Percentiles rank a stretch among this genome's conserved stretches.
These are phyloP conservation scores for Lithobates pipiens DNA, from an alignment of 2,797 vertebrate genomes.

Conservation along the genomic window DNA sequence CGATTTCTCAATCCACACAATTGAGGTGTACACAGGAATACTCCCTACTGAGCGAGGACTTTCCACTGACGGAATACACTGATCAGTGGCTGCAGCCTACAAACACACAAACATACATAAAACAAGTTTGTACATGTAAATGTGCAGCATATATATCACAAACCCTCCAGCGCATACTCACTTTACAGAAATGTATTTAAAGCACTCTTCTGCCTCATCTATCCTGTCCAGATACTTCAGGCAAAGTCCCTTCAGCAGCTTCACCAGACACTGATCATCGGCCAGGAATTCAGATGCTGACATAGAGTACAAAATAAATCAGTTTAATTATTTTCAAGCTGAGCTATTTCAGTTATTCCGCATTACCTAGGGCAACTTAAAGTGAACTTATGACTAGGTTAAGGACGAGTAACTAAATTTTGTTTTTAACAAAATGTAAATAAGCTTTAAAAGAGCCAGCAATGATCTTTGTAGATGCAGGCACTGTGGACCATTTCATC, in stretches of 20 bases:
- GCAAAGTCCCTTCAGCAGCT: constrained; percentile 92
- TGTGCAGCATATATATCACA: neutral
- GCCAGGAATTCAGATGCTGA: constrained; percentile 85
- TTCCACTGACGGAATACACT: too few relatives aligned
- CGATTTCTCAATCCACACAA: too few relatives aligned
- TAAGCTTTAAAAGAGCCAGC: too few relatives aligned
- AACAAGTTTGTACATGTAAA: too few relatives aligned
- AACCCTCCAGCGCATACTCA: constrained; percentile 68
- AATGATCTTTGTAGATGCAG: too few relatives aligned
- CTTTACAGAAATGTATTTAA: constrained; percentile 84
- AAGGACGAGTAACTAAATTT: too few relatives aligned
- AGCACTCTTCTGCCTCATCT: constrained; percentile 92
- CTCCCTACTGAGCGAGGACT: too few relatives aligned
- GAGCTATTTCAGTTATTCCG: neutral
- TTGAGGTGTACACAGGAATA: too few relatives aligned
- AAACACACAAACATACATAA: too few relatives aligned
- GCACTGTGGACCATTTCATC: too few relatives aligned
- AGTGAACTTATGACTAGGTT: neutral
- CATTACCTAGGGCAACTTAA: neutral
- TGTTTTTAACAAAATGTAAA: too few relatives aligned
- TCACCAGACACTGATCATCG: constrained; percentile 92
- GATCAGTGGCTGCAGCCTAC: too few relatives aligned
- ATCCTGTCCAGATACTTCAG: constrained; percentile 90
- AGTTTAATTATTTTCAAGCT: neutral
- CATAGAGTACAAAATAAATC: constrained; percentile 24